Evolutionary conservation across 2,113 vertebrate genomes (phyloP).

Genomic region (Gobio gobio): DNA sequence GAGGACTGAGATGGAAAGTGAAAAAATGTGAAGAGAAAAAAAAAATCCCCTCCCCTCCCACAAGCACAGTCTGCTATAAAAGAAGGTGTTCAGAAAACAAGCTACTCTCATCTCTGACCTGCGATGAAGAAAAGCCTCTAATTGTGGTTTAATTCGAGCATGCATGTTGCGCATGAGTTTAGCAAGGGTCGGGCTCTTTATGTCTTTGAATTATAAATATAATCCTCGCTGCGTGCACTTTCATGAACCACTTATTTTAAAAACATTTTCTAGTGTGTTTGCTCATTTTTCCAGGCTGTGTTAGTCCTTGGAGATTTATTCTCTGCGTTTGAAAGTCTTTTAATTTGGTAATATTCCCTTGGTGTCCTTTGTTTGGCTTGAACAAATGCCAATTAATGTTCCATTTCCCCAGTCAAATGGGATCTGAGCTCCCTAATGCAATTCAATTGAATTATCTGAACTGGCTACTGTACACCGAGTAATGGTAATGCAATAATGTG

Average conservation of each 20-base stretch:
- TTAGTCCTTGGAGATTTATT: conserved; percentile 61
- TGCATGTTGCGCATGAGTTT: neutral
- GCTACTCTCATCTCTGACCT: conserved; percentile 85
- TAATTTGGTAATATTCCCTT: conserved; percentile 66
- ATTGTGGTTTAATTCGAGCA: neutral
- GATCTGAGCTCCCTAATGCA: conserved; percentile 73
- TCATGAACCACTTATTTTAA: conserved; percentile 44
- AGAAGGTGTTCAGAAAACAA: conserved; percentile 83
- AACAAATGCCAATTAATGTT: conserved; percentile 78
- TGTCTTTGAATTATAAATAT: conserved; percentile 16
- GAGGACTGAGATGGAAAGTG: conserved; percentile 87
- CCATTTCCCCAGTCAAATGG: conserved; percentile 68
- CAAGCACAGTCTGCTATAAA: conserved; percentile 63
- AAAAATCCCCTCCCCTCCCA: conserved; percentile 66
- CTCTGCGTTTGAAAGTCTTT: conserved; percentile 68
- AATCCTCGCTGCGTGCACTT: conserved; percentile 25
- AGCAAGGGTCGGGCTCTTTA: neutral
- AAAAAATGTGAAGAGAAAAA: conserved; percentile 51
- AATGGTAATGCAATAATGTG: conserved; percentile 67
- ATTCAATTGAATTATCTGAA: conserved; percentile 74
- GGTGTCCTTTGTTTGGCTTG: conserved; percentile 75
- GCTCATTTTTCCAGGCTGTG: conserved; percentile 36
- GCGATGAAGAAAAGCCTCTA: conserved; percentile 48
- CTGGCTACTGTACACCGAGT: conserved; percentile 67
- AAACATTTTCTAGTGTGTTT: conserved; percentile 43